phyloP scores from a whole-genome alignment of 2,113 vertebrate species.

The Choloepus hoffmanni region DNA sequence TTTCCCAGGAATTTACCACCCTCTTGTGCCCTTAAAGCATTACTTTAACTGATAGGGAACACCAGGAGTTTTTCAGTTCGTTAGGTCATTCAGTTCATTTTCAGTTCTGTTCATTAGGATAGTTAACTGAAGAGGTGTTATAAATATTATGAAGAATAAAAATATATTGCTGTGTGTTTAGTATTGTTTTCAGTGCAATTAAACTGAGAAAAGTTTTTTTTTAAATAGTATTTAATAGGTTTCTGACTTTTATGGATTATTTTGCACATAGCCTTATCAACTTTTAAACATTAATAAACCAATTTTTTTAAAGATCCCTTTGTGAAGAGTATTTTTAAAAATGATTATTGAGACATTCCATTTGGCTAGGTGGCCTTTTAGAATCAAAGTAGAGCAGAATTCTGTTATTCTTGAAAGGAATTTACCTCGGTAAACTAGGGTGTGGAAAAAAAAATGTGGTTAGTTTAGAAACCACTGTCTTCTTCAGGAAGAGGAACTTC shows the following conservation, averaged over 20 bases:
- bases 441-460: constrained; percentile 69
- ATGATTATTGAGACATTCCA: not conserved
- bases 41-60: constrained; percentile 84
- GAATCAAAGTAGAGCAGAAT: constrained; percentile 33
- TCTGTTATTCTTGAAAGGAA: constrained; percentile 48
- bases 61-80: constrained; percentile 77
- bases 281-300: constrained; percentile 93
- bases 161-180: constrained; percentile 83
- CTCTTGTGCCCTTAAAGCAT: constrained; percentile 82
- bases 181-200: constrained; percentile 90
- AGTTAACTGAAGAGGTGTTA: constrained; percentile 79
- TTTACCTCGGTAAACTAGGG: constrained; percentile 57
- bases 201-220: constrained; percentile 80
- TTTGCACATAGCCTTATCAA: constrained; percentile 92
- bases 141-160: constrained; percentile 84
- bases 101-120: constrained; percentile 68
- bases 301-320: constrained; percentile 85
- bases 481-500: constrained; percentile 81
- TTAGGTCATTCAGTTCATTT: not conserved
- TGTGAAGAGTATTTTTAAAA: constrained; percentile 72
- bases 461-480: constrained; percentile 73
- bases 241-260: constrained; percentile 88
- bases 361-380: not conserved
- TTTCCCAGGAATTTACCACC: constrained; percentile 78
- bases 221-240: constrained; percentile 91